Evolutionary conservation across 2,797 vertebrate species (phyloP).

Genomic region (Peromyscus attwateri): DNA sequence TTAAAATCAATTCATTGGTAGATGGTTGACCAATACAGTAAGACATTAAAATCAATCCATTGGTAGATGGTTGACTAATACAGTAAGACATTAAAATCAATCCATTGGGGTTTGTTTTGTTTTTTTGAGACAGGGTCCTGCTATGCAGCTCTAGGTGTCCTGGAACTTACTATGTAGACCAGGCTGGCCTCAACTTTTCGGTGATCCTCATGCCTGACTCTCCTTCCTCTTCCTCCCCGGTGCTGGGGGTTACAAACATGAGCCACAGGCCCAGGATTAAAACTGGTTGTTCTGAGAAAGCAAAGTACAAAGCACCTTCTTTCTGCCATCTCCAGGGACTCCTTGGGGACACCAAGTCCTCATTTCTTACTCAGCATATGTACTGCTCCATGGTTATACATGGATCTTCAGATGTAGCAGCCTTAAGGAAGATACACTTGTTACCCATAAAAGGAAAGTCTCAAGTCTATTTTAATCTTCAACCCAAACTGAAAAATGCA

Average conservation of each 20-base stretch:
- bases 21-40: too few relatives aligned
- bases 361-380: background rate
- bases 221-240: background rate
- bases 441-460: slow-evolving; percentile 48
- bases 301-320: slow-evolving; percentile 13
- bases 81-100: background rate
- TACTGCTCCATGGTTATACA: background rate
- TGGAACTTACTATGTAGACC: background rate
- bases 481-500: background rate
- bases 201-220: background rate
- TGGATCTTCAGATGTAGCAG: background rate
- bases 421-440: slow-evolving; percentile 29
- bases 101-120: background rate
- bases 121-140: background rate
- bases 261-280: background rate
- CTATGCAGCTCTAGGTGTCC: background rate
- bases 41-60: too few relatives aligned
- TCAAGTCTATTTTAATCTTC: slow-evolving; percentile 59
- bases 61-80: too few relatives aligned
- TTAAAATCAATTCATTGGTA: too few relatives aligned
- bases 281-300: background rate
- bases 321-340: background rate
- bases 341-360: background rate
- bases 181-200: background rate
- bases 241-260: background rate